These are phyloP conservation scores for Platichthys stellatus DNA, from an alignment of 2,113 vertebrate species.

Conservation along the genomic window DNA sequence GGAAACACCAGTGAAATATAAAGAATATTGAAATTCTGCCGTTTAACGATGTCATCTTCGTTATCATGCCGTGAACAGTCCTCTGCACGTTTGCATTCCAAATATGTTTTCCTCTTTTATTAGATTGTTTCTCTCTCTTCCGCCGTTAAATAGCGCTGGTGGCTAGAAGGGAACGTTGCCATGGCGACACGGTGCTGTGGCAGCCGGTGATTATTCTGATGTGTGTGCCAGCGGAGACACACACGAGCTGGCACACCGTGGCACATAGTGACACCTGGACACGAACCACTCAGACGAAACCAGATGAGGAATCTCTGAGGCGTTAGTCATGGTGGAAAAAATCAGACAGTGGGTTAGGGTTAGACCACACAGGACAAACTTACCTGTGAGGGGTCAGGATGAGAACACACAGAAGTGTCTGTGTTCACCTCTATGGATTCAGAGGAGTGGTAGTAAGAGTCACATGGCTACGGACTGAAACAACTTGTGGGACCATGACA, in stretches of 20 bases:
- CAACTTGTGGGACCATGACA: not conserved
- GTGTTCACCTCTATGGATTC: not conserved
- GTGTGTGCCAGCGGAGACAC: conserved; percentile 56
- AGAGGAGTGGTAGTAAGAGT: not conserved
- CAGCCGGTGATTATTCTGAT: conserved; percentile 74
- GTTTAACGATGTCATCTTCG: not conserved
- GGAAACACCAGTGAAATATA: too few species aligned
- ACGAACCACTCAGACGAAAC: conserved; percentile 1
- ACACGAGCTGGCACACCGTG: conserved; percentile 38
- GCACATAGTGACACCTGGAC: conserved; percentile 62
- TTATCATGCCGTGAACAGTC: not conserved
- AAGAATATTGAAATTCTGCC: not conserved
- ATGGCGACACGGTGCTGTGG: conserved; percentile 69
- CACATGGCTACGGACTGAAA: too few species aligned
- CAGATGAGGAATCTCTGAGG: not conserved
- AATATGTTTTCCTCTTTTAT: conserved; percentile 35
- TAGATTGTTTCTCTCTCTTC: conserved; percentile 15
- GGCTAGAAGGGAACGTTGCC: conserved; percentile 73
- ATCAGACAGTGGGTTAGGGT: too few species aligned
- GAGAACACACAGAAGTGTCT: not conserved
- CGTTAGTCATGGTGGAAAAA: not conserved
- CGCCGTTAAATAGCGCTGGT: conserved; percentile 65
- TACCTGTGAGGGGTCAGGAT: not conserved
- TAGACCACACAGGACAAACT: not conserved
- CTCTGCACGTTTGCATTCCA: conserved; percentile 16